These are phyloP conservation scores for Limnephilus lunatus DNA, from an alignment of 2,888 invertebrate species.

Conservation along the genomic window DNA sequence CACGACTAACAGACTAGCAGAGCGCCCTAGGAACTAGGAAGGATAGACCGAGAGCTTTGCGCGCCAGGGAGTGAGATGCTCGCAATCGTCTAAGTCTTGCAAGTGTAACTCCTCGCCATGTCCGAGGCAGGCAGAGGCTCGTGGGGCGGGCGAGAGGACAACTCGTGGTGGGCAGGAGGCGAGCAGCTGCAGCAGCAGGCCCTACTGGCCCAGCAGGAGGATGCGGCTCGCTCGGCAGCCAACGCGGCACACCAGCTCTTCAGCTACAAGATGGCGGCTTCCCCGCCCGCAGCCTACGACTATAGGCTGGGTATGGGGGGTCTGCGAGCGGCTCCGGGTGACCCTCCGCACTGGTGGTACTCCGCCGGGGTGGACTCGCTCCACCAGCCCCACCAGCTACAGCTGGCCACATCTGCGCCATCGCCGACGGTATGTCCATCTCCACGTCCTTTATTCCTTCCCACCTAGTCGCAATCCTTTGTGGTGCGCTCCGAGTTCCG, in stretches of 20 bases:
- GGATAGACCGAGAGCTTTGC: not conserved
- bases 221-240: conserved; percentile 72
- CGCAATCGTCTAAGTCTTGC: conserved; percentile 10
- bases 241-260: conserved; percentile 84
- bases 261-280: conserved; percentile 88
- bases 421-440: conserved; percentile 73
- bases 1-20: not conserved
- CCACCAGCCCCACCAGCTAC: conserved; percentile 76
- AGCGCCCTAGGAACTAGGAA: conserved; percentile 1
- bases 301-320: conserved; percentile 83
- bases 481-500: not conserved
- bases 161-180: conserved; percentile 78
- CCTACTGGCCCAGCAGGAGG: conserved; percentile 68
- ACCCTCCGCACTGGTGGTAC: conserved; percentile 84
- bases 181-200: conserved; percentile 74
- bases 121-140: conserved; percentile 67
- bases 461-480: not conserved
- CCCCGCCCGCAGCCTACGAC: conserved; percentile 84
- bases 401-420: conserved; percentile 71
- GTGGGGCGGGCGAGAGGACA: conserved; percentile 76
- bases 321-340: conserved; percentile 73
- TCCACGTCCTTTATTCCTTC: conserved; percentile 32
- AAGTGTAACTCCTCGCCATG: conserved; percentile 44
- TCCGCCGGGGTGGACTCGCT: conserved; percentile 80
- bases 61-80: not conserved